Conservation (phyloP, 2,797 vertebrate genomes). For the Ctenopoma multispine region DNA sequence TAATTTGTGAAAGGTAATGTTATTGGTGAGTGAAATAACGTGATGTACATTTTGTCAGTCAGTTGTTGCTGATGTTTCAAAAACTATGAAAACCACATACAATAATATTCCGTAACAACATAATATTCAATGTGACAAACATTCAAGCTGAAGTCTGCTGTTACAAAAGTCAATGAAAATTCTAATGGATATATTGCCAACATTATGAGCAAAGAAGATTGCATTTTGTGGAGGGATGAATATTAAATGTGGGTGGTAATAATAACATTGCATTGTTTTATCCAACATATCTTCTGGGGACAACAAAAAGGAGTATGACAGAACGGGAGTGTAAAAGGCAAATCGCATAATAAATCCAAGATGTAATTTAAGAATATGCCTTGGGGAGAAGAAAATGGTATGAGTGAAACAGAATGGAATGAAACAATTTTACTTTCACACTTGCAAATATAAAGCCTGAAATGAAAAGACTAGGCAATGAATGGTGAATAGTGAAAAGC, state of each 20-base stretch:
- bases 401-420: conserved; percentile 25
- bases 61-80: conserved; percentile 63
- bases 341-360: conserved; percentile 46
- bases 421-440: conserved; percentile 14
- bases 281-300: conserved; percentile 43
- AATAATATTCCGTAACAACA: conserved; percentile 52
- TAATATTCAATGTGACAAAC: conserved; percentile 58
- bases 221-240: conserved; percentile 55
- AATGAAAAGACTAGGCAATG: not conserved
- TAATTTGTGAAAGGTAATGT: conserved; percentile 2
- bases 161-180: conserved; percentile 24
- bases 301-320: conserved; percentile 32
- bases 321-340: conserved; percentile 5
- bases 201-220: conserved; percentile 57
- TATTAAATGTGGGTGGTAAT: conserved; percentile 62
- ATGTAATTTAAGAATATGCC: conserved; percentile 52
- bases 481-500: not conserved
- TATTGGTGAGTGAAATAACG: conserved; percentile 22
- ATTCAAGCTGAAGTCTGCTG: conserved; percentile 58
- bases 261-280: conserved; percentile 50
- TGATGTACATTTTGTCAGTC: conserved; percentile 9
- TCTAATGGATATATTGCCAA: conserved; percentile 38
- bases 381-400: conserved; percentile 17
- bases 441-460: conserved; percentile 8
- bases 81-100: conserved; percentile 44